These are phyloP conservation scores for Limnephilus marmoratus DNA, from an alignment of 2,888 invertebrate genomes.

Conservation along the genomic window DNA sequence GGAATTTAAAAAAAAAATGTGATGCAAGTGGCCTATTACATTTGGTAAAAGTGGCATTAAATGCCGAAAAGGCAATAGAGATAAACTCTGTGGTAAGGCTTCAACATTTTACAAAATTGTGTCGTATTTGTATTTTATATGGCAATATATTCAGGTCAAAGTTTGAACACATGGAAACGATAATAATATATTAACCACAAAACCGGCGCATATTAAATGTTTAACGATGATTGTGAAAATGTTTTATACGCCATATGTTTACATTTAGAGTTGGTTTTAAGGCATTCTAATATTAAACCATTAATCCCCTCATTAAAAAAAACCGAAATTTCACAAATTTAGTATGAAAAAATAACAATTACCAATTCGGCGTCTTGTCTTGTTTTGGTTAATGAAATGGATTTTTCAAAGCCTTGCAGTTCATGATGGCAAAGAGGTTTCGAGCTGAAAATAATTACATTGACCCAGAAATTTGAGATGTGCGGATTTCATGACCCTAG, in stretches of 20 bases:
- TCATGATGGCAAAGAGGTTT: no score
- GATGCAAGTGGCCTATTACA: no score
- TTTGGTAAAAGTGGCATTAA: neutral
- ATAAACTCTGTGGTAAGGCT: neutral
- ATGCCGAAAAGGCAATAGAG: neutral
- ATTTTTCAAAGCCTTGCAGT: no score
- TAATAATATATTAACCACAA: neutral
- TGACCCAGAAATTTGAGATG: no score
- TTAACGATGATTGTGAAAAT: neutral
- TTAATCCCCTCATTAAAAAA: no score
- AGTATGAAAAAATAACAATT: no score
- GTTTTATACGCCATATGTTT: neutral
- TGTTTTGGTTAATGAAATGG: no score
- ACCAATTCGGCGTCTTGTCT: no score
- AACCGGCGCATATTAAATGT: neutral
- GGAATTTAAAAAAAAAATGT: no score
- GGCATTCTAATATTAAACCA: neutral
- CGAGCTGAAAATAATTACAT: no score
- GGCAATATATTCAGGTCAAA: neutral
- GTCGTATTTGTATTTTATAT: neutral
- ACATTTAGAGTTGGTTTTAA: neutral
- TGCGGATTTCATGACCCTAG: no score
- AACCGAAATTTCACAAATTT: no score
- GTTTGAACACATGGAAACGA: neutral
- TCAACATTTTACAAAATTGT: neutral